Percentiles rank a stretch among this genome's conserved stretches.
Conservation (phyloP, 2,888 invertebrate species). For the Thumatha senex region DNA sequence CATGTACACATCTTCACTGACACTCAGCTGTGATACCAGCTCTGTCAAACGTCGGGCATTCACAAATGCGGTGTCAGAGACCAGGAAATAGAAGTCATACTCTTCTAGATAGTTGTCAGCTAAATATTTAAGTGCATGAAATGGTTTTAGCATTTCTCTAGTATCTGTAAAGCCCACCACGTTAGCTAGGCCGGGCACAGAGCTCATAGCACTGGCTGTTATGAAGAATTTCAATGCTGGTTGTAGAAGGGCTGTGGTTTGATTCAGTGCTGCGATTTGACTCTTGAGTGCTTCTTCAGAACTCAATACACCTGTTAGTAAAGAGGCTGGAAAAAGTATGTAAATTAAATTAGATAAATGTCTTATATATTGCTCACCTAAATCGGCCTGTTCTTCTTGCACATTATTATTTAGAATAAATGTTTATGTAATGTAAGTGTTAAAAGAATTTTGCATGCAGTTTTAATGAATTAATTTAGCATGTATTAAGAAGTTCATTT, state of each 20-base stretch:
- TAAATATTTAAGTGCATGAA: constrained; percentile 95
- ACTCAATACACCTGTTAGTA: constrained; percentile 94
- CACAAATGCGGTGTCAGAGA: constrained; percentile 93
- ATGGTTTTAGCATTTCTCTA: constrained; percentile 88
- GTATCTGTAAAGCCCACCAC: constrained; percentile 95
- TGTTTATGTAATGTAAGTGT: no score
- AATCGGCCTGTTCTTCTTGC: no score
- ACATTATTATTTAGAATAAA: no score
- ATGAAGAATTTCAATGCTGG: constrained; percentile 93
- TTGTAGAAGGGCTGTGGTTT: constrained; percentile 92
- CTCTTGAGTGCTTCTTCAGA: constrained; percentile 88
- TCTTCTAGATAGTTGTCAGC: constrained; percentile 94
- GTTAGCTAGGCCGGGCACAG: constrained; percentile 78
- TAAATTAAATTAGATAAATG: no score
- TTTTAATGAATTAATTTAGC: no score
- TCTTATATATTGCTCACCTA: no score
- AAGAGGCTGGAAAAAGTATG: constrained; percentile 38
- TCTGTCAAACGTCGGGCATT: constrained; percentile 90
- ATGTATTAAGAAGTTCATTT: no score
- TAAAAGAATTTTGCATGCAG: no score
- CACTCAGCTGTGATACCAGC: constrained; percentile 90
- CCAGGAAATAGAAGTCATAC: constrained; percentile 96
- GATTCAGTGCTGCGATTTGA: constrained; percentile 94
- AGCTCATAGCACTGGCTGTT: constrained; percentile 74
- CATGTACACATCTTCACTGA: constrained; percentile 93